Percentiles rank a stretch among this genome's conserved stretches.
Conservation (phyloP, 1,140 invertebrate species). For the Aradophagus sp. region DNA sequence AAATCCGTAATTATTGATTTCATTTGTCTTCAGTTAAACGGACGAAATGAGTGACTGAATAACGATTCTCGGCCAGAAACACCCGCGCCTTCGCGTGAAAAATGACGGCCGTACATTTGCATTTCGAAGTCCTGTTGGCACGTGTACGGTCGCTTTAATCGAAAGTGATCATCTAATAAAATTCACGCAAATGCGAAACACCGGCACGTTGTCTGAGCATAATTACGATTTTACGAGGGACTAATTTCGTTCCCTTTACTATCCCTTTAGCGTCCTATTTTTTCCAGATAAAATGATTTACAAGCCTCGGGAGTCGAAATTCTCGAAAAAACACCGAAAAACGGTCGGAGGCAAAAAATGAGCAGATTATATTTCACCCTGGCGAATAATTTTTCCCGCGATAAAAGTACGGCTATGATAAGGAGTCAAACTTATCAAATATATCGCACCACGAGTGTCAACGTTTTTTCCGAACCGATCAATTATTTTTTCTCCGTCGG, state of each 20-base stretch:
- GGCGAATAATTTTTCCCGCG: conserved; percentile 7
- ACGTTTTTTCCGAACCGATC: conserved; percentile 22
- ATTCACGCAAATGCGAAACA: conserved; percentile 6
- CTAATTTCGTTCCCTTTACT: too few species aligned
- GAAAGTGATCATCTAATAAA: conserved; percentile 4
- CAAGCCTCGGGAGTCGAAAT: conserved; percentile 1
- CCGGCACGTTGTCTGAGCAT: neutral
- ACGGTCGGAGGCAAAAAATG: too few species aligned
- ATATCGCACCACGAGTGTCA: conserved; percentile 17
- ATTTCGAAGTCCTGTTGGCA: too few species aligned
- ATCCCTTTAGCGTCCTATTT: conserved; percentile 1
- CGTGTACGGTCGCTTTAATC: conserved; percentile 1
- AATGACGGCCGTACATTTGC: too few species aligned
- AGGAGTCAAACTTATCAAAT: conserved; percentile 35
- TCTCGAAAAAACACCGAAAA: conserved; percentile 6
- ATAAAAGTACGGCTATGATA: conserved; percentile 24
- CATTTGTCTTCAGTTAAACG: too few species aligned
- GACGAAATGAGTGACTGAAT: too few species aligned
- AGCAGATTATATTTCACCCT: conserved; percentile 5
- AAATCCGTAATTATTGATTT: too few species aligned
- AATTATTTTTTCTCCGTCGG: neutral
- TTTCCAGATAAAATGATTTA: conserved; percentile 35
- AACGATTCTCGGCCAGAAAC: too few species aligned
- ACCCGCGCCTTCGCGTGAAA: too few species aligned
- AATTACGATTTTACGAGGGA: conserved; percentile 3